Evolutionary conservation across 1,140 invertebrate genomes (phyloP), one percentile per base, ranked within the genome.

Genomic region (Mylabris phalerata): DNA sequence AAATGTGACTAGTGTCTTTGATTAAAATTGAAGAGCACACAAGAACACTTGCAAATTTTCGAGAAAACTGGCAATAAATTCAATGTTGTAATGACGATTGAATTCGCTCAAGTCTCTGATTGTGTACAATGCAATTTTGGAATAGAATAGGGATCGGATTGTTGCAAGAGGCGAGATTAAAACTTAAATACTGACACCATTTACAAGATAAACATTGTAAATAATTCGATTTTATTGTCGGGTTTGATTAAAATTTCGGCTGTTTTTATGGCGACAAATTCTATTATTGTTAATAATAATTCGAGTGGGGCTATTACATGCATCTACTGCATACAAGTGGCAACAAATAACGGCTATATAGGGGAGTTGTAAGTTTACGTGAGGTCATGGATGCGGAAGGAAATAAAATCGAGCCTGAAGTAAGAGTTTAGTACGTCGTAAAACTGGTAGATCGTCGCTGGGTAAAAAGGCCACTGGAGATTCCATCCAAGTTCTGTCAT

Each of bases 401-500:
- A 47, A 58, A 50, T 46, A 50, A 58, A 58, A 58, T 51, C 11
- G 46, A 59, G 46, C 43, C 46, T 47, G 57, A 59, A 57, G 56
- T 57, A 57, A 50, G 48, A 50, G 57, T 50, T 58, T 58, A 58
- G 58, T 60, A 49, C 52, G 51, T 63, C 61, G 57, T 63, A 59
- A 63, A 63, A 51, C 51, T 63, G 19, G 54, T 52, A 63, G 45
- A 56, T 56, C 47, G 61, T 59, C 49, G 44, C 44, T 50, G 45
- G 50, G 45, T 27, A 61, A 62, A 61, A 59, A 56, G 51, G 61
- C 52, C 57, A 62, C 61, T 59, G 57, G 57, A 62, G 57, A 62
- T 62, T 63, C 61, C 57, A 55, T 57, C 52, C 60, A 50, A 62
- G 57, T 57, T 55, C 52, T 48, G 59, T 60, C 65, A 64, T 67